Evolutionary conservation across 2,113 vertebrate genomes (phyloP), one percentile per base, ranked within the genome.

Genomic region (Lophura nycthemera): DNA sequence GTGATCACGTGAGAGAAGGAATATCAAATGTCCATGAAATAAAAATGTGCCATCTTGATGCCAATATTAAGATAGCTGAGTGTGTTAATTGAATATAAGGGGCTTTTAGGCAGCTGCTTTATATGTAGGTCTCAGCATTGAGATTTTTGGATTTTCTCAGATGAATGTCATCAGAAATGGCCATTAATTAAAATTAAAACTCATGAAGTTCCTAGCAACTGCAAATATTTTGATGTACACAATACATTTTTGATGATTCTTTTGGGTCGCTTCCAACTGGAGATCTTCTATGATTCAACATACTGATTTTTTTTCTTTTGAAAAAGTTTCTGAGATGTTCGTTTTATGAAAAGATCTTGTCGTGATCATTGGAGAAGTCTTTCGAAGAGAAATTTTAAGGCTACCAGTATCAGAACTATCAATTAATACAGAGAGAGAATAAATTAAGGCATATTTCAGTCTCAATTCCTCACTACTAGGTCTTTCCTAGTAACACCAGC

Each of bases 141-240:
- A 81, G 17, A 13, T 40, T 29, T 29, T 8, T 29, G 56, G 30
- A 32, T 59, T n/a, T 64, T 81, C 69, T 56, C 6, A 84, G 34
- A 25, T 72, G 52, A 66, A 22, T 83, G 13, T 3, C n/a, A 40
- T 4, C 12, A 77, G 48, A 42, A 56, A 60, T 17, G 1, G 1
- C 4, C 2, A 48, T 36, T 59, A 43, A 71, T 24, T 2, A 56
- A 56, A 50, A 30, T 38, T 63, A 27, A 43, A 22, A 12, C 29
- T 0, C 5, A 13, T 16, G 2, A 2, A 27, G 1, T 42, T 87
- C 24, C 27, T 71, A 36, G 21, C 7, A 59, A 67, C 1, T 40
- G 36, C 17, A 25, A 22, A 4, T 10, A 40, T 34, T 59, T 67
- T 67, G 3, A 60, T 8, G 17, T 0, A 27, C 20, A 3, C 18